phyloP scores from a whole-genome alignment of 2,888 invertebrate genomes.

The Nephrocerus scutellatus region DNA sequence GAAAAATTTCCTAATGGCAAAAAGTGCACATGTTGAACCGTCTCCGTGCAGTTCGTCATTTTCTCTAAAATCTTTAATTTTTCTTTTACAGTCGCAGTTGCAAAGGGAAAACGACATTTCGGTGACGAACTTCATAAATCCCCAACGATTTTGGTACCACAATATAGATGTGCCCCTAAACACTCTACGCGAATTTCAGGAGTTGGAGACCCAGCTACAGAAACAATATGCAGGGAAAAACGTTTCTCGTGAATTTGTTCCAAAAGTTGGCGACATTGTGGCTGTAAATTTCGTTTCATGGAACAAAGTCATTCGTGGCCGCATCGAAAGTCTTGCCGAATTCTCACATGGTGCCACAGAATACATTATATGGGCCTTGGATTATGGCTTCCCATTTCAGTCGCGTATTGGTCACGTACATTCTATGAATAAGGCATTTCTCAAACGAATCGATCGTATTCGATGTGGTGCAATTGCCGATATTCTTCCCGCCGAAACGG shows the following conservation, averaged over 20 bases:
- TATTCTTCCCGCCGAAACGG: constrained; percentile 26
- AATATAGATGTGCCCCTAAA: constrained; percentile 24
- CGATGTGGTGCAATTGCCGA: constrained; percentile 23
- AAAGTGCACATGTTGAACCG: no score
- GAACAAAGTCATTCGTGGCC: constrained; percentile 29
- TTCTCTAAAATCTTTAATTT: no score
- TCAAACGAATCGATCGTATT: constrained; percentile 18
- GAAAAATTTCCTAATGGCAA: no score
- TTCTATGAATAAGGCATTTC: constrained; percentile 18
- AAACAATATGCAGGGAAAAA: constrained; percentile 20
- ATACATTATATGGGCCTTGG: constrained; percentile 29
- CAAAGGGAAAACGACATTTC: constrained; percentile 23
- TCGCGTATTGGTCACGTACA: no score
- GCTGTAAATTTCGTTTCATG: constrained; percentile 27
- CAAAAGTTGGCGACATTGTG: constrained; percentile 24
- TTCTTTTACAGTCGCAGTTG: no score
- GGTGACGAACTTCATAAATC: constrained; percentile 31
- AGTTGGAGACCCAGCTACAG: constrained; percentile 23
- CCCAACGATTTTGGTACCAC: constrained; percentile 32
- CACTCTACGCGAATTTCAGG: constrained; percentile 17
- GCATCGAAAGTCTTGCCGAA: constrained; percentile 22
- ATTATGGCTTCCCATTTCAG: constrained; percentile 32
- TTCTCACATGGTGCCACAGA: constrained; percentile 19
- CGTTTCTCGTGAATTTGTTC: constrained; percentile 14
- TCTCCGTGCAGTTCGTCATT: no score